phyloP scores from a whole-genome alignment of 2,888 invertebrate species.

The Siphonodentalium dalli region DNA sequence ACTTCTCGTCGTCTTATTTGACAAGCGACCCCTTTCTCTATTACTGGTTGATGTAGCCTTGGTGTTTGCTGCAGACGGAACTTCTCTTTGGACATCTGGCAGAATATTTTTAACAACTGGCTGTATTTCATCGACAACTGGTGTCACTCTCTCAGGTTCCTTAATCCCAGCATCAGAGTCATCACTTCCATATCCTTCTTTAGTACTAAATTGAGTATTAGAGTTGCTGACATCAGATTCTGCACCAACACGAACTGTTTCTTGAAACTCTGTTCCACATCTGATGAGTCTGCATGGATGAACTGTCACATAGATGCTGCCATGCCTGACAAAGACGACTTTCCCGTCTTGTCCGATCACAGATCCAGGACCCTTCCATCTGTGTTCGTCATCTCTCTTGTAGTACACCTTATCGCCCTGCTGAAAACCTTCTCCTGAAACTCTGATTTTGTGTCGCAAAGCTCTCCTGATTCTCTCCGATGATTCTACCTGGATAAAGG shows the following conservation, averaged over 20 bases:
- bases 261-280: slow-evolving; percentile 3
- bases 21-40: not conserved
- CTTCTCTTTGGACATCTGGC: no score
- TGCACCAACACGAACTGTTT: not conserved
- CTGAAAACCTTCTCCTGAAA: slow-evolving; percentile 6
- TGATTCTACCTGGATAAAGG: slow-evolving; percentile 15
- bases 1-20: not conserved
- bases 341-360: slow-evolving; percentile 29
- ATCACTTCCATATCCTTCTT: not conserved
- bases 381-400: slow-evolving; percentile 6
- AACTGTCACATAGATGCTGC: slow-evolving; percentile 18
- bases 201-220: not conserved
- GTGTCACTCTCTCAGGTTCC: no score
- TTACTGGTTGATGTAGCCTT: no score
- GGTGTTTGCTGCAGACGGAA: no score
- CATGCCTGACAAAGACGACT: slow-evolving; percentile 23
- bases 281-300: slow-evolving; percentile 13
- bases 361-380: slow-evolving; percentile 27
- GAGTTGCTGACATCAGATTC: no score
- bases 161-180: not conserved
- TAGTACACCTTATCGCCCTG: slow-evolving; percentile 16
- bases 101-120: no score
- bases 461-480: slow-evolving; percentile 20
- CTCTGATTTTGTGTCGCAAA: slow-evolving; percentile 11
- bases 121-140: no score